Percentiles rank a stretch among this genome's conserved stretches.
Conservation (phyloP, 2,888 invertebrate genomes). For the Drosophila anomelani region DNA sequence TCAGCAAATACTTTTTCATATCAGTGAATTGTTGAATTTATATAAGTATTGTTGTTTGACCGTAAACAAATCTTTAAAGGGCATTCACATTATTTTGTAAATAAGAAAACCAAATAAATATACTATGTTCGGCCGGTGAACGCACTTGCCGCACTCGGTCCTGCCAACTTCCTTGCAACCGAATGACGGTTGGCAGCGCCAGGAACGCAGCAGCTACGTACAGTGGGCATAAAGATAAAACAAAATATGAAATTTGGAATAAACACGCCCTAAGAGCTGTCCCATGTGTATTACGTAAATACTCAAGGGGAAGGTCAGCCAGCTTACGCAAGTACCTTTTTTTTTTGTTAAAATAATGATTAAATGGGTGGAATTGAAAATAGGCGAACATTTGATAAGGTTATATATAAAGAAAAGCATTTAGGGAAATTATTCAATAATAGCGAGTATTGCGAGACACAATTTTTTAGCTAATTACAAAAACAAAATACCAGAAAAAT, state of each 20-base stretch:
- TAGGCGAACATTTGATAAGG: background rate
- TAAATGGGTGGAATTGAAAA: background rate
- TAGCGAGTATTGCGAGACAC: background rate
- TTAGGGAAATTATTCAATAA: background rate
- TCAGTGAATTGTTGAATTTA: conserved; percentile 4
- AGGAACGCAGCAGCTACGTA: background rate
- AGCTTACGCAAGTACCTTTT: background rate
- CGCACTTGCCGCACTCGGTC: conserved; percentile 4
- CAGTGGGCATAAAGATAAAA: background rate
- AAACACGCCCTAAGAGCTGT: background rate
- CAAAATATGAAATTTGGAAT: background rate
- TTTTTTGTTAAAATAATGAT: background rate
- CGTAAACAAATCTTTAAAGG: background rate
- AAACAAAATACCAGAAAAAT: background rate
- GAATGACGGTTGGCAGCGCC: conserved; percentile 18
- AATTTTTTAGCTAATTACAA: background rate
- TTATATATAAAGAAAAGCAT: background rate
- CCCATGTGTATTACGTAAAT: background rate
- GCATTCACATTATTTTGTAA: background rate
- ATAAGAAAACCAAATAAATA: background rate
- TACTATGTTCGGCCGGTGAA: conserved; percentile 3
- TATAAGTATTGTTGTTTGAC: background rate
- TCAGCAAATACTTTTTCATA: conserved; percentile 5
- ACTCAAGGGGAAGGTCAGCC: too few relatives aligned
- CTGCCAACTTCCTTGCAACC: conserved; percentile 15